Conservation (phyloP, 2,113 vertebrate species). For the Lophotis ruficrista region DNA sequence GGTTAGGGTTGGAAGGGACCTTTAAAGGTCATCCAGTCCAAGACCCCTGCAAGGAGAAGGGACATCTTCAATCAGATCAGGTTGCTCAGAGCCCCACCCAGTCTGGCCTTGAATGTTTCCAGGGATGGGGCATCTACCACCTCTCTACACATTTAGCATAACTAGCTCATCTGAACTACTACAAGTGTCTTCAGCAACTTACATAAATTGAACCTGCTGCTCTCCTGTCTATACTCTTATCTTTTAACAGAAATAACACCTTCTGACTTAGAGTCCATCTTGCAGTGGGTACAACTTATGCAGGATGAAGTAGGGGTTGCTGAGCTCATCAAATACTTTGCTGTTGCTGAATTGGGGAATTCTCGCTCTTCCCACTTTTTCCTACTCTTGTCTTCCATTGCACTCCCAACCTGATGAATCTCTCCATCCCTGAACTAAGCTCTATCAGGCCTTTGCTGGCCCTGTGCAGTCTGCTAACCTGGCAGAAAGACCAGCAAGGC, state of each 20-base stretch:
- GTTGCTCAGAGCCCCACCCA: too few species aligned
- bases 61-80: too few species aligned
- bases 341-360: not conserved
- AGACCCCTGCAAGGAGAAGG: too few species aligned
- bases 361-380: not conserved
- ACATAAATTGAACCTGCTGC: not conserved
- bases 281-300: not conserved
- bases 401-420: not conserved
- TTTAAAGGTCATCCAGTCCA: too few species aligned
- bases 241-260: not conserved
- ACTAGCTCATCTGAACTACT: fast-evolving
- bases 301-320: not conserved
- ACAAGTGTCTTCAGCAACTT: not conserved
- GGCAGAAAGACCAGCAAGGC: not conserved
- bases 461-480: not conserved
- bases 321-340: not conserved
- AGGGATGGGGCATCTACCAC: too few species aligned
- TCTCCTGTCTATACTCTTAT: not conserved
- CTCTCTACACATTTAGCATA: not conserved
- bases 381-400: not conserved
- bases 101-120: too few species aligned
- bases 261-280: not conserved
- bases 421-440: not conserved
- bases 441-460: not conserved
- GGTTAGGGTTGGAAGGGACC: too few species aligned